These are phyloP conservation scores for Spodoptera littoralis DNA, from an alignment of 2,888 invertebrate species.

Conservation along the genomic window DNA sequence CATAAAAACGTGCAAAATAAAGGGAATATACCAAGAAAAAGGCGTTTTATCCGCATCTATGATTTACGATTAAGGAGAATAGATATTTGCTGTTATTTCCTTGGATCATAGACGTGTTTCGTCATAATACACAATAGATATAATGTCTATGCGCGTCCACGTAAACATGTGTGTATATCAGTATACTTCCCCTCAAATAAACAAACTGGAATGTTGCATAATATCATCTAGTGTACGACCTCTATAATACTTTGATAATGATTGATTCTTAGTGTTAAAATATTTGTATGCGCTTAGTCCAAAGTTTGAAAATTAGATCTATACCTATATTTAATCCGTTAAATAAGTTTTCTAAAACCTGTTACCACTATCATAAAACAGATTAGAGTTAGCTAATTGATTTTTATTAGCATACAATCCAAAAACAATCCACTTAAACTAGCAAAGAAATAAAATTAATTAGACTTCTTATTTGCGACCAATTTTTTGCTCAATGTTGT, in stretches of 20 bases:
- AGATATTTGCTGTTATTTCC: conserved; percentile 72
- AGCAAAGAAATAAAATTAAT: conserved; percentile 24
- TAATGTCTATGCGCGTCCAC: conserved; percentile 29
- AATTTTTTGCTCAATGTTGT: conserved; percentile 26
- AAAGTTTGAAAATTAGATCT: no score
- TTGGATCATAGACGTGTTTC: conserved; percentile 64
- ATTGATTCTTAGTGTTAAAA: no score
- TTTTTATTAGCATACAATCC: no score
- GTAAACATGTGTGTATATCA: conserved; percentile 4
- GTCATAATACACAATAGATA: conserved; percentile 25
- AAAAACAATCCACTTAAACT: not conserved
- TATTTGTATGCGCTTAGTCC: no score
- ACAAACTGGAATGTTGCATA: not conserved
- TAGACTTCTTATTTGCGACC: conserved; percentile 9
- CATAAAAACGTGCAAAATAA: conserved; percentile 81
- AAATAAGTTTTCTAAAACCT: no score
- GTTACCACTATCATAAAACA: no score
- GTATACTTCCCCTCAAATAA: not conserved
- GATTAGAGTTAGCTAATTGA: no score
- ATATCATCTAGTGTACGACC: no score
- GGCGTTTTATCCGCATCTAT: conserved; percentile 75
- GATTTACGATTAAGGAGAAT: conserved; percentile 78
- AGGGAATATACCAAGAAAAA: conserved; percentile 68
- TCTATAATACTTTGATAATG: no score
- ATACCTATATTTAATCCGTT: no score